These are phyloP conservation scores for Mus spretus DNA, from an alignment of 2,797 vertebrate species.

Conservation along the genomic window DNA sequence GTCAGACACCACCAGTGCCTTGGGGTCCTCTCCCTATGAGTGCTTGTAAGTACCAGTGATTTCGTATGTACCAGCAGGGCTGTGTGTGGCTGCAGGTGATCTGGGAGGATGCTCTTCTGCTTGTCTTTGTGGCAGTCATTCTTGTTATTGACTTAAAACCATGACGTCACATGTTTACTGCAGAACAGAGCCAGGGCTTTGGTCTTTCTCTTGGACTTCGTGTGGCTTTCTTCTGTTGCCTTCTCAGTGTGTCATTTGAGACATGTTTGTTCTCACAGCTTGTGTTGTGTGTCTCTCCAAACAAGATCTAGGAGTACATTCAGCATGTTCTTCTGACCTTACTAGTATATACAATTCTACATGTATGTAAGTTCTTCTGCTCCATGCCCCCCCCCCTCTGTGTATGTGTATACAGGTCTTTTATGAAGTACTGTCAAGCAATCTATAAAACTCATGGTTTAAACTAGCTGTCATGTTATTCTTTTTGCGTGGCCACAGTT, in stretches of 20 bases:
- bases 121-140: neutral
- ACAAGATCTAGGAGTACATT: neutral
- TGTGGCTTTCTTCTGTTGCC: neutral
- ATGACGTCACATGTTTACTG: neutral
- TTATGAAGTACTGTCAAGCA: neutral
- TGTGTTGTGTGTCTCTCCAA: neutral
- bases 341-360: neutral
- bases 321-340: neutral
- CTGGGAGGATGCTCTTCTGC: neutral
- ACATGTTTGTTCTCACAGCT: neutral
- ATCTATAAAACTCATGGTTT: neutral
- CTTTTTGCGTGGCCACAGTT: neutral
- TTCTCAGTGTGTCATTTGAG: neutral
- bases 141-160: neutral
- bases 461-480: neutral
- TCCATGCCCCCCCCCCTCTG: neutral
- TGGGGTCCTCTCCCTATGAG: neutral
- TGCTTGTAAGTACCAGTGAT: no score
- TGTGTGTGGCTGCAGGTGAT: no score
- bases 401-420: neutral
- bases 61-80: neutral
- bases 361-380: no score
- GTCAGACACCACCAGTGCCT: neutral
- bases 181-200: neutral
- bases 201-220: neutral